Evolutionary conservation across 92 coral and sea anemone genomes (phyloP).

Genomic region (Zoanthus gigantus): DNA sequence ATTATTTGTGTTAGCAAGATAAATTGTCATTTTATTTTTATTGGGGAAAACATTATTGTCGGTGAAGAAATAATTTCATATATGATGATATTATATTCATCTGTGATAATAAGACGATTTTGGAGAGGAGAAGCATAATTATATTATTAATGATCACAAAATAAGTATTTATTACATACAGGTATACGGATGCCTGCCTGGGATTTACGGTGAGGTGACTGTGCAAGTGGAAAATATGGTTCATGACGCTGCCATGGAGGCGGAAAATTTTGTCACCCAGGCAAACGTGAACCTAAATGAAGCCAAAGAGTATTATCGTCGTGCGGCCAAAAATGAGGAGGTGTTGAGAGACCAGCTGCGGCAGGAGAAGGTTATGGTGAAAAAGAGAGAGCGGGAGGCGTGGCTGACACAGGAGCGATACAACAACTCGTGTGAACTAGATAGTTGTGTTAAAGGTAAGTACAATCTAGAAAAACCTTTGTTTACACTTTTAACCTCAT

Average conservation of each 20-base stretch:
- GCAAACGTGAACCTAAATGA: constrained; percentile 90
- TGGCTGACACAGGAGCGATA: constrained; percentile 86
- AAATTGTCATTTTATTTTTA: too few species aligned
- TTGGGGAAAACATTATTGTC: too few species aligned
- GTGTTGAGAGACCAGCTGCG: constrained; percentile 69
- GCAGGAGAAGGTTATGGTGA: constrained; percentile 64
- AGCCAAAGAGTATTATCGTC: constrained; percentile 89
- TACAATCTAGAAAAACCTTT: background rate
- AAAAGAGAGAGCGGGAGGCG: constrained; percentile 81
- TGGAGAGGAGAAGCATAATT: too few species aligned
- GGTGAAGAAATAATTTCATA: too few species aligned
- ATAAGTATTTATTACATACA: constrained; percentile 10
- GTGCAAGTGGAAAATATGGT: constrained; percentile 65
- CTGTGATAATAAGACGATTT: too few species aligned
- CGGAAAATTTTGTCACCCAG: constrained; percentile 86
- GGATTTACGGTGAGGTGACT: constrained; percentile 76
- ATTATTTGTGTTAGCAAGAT: too few species aligned
- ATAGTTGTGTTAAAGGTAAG: constrained; percentile 85
- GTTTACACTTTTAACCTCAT: too few species aligned
- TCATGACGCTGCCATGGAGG: constrained; percentile 82
- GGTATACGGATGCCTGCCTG: constrained; percentile 97
- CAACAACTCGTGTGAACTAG: constrained; percentile 86
- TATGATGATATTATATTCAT: too few species aligned
- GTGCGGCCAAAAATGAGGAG: constrained; percentile 81
- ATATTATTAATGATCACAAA: background rate